Conservation (phyloP, 2,888 invertebrate genomes). For the Timema podura region DNA sequence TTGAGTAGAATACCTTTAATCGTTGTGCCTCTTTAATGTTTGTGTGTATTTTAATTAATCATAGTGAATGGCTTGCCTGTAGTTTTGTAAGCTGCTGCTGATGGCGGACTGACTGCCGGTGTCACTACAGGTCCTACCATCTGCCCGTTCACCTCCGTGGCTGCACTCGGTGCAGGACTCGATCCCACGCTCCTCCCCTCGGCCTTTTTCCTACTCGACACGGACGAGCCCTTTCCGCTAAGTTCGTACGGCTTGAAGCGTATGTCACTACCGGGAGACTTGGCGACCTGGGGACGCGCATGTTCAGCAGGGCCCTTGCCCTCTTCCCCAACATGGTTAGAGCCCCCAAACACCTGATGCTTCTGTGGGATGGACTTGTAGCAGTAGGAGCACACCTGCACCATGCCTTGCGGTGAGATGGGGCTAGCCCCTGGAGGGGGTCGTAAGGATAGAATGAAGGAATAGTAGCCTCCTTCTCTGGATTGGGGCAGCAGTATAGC, state of each 20-base stretch:
- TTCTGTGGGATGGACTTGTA: slow-evolving; percentile 76
- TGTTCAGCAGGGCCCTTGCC: slow-evolving; percentile 15
- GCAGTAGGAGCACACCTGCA: slow-evolving; percentile 69
- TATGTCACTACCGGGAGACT: slow-evolving; percentile 56
- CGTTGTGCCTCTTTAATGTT: too few relatives aligned
- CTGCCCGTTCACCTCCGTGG: slow-evolving; percentile 11
- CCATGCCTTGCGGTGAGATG: slow-evolving; percentile 84
- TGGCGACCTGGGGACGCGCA: slow-evolving; percentile 48
- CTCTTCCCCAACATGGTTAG: slow-evolving; percentile 14
- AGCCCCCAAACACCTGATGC: slow-evolving; percentile 67
- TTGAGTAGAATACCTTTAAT: too few relatives aligned
- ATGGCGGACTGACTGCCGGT: too few relatives aligned
- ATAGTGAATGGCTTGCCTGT: too few relatives aligned
- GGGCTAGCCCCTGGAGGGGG: slow-evolving; percentile 82
- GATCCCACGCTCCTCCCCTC: background rate
- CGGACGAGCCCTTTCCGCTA: slow-evolving; percentile 36
- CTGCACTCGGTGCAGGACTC: background rate
- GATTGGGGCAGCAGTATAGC: slow-evolving; percentile 79
- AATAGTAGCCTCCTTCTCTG: slow-evolving; percentile 87
- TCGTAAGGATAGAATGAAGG: slow-evolving; percentile 77
- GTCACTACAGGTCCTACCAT: background rate
- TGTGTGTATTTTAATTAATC: too few relatives aligned
- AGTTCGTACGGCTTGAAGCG: slow-evolving; percentile 58
- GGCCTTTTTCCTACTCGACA: slow-evolving; percentile 5
- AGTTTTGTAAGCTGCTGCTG: too few relatives aligned